Base-by-base conservation (phyloP, 37 sponge, comb jelly and placozoan genomes). In the Halisarca cf. caerulea region DNA sequence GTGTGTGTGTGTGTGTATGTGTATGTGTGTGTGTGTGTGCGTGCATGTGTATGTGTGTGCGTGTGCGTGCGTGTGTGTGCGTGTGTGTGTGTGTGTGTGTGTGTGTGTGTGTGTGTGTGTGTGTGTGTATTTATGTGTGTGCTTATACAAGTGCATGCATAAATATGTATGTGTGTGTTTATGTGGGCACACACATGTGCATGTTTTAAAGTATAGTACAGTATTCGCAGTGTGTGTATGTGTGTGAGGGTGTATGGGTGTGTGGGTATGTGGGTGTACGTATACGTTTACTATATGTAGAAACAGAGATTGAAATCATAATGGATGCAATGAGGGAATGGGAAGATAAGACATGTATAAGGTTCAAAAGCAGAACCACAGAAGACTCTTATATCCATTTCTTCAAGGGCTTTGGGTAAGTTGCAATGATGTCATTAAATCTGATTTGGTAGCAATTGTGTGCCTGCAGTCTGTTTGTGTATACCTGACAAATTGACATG, bases 301-400 rank as follows among this genome's bases (percentile, higher is more conserved):
- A 51, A 28, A 35, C 27, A 15, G 89, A 90, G 39, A 44, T 35
- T 35, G 74, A 59, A 39, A 23, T 40, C 3, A 85, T 94, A 7
- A 25, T 83, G 21, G 70, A 88, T 32, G 89, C 82, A 8, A 94
- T 94, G 94, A 70, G 61, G 47, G 86, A 94, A 24, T 91, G 89
- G 89, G 94, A 94, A 53, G 77, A 85, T 43, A 61, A 86, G 34
- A 94, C 94, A 8, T 94, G 94, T 78, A 80, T 94, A 36, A 59
- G 94, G 7, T 94, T 94, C 79, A 30, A 54, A 45, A 37, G 18
- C 5, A 53, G 86, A 54, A 79, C 78, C 3, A 88, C 18, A 35
- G 77, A 87, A 25, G 0, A 15, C 0, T 25, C 37, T 23, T 90
- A 90, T 61, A n/a, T 88, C 59, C 81, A 88, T 36, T 83, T 86